Conservation (phyloP, 2,797 vertebrate genomes). For the Molossus alvarezi region DNA sequence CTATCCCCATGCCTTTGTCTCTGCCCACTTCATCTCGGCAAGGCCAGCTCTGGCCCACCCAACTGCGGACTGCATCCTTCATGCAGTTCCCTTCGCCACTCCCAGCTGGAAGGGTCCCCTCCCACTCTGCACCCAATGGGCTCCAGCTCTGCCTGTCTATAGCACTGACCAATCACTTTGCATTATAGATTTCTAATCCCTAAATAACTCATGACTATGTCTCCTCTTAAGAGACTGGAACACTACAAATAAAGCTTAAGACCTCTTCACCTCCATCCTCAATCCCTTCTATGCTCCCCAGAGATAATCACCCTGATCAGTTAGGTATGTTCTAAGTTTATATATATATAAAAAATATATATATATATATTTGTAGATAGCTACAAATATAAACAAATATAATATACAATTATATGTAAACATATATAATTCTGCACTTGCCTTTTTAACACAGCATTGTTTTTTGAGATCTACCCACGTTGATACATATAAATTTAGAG, state of each 20-base stretch:
- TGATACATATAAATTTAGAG: neutral
- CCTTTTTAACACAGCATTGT: neutral
- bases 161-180: neutral
- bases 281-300: neutral
- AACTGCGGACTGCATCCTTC: neutral
- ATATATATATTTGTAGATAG: neutral
- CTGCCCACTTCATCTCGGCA: neutral
- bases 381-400: neutral
- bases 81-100: neutral
- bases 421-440: neutral
- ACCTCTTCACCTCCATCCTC: neutral
- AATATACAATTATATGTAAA: neutral
- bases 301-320: neutral
- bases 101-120: neutral
- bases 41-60: neutral
- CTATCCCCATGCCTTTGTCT: neutral
- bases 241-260: neutral
- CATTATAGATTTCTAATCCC: neutral
- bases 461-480: neutral
- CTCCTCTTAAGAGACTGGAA: conserved; percentile 40
- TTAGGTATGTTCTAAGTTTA: neutral
- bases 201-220: neutral
- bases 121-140: neutral
- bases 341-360: neutral
- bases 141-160: neutral